Conservation (phyloP, 2,888 invertebrate species). For the Lamellibrachia columna region DNA sequence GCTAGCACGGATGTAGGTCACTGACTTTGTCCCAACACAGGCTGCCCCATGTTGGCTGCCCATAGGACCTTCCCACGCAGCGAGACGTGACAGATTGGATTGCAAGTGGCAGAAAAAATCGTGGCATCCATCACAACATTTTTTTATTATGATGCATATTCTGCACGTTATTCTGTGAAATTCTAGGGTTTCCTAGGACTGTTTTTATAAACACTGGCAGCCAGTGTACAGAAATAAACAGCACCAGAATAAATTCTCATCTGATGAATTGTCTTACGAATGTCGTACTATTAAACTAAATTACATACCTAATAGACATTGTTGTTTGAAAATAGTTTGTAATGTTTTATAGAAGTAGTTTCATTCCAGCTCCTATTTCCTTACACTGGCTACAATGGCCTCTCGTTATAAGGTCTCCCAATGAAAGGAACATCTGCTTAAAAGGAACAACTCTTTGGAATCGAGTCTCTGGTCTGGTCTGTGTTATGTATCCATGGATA, state of each 20-base stretch:
- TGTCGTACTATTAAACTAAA: neutral
- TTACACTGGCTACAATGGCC: no score
- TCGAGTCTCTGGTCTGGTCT: no score
- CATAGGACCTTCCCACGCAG: neutral
- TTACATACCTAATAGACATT: neutral
- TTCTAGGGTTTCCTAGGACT: neutral
- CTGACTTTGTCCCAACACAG: no score
- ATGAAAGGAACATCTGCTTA: no score
- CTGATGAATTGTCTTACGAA: neutral
- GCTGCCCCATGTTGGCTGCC: neutral
- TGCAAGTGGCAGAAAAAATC: neutral
- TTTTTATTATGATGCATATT: neutral
- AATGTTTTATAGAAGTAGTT: no score
- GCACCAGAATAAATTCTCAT: neutral
- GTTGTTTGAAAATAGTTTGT: no score
- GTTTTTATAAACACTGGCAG: neutral
- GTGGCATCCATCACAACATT: neutral
- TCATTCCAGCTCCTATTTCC: no score
- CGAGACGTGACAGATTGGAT: neutral
- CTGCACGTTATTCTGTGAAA: neutral
- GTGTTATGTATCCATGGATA: no score
- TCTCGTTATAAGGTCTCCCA: no score
- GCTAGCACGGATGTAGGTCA: no score
- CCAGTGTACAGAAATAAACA: neutral
- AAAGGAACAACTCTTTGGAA: no score